Percentiles rank a stretch among this genome's conserved stretches.
phyloP scores from a whole-genome alignment of 2,888 invertebrate species.

The Anagyrus pseudococci region DNA sequence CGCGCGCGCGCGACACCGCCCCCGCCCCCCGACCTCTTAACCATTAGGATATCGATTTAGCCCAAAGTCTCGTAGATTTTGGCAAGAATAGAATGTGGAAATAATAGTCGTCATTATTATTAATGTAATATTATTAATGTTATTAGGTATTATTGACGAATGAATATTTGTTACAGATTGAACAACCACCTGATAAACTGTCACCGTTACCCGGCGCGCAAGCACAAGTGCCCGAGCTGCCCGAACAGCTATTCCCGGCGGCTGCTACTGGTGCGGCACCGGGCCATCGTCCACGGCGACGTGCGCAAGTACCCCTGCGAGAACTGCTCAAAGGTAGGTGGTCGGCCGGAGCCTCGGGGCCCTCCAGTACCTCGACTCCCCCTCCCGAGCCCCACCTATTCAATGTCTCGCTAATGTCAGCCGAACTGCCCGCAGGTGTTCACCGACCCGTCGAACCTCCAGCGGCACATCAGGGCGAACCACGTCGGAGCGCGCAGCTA shows the following conservation, averaged over 20 bases:
- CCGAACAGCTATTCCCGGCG: conserved; percentile 83
- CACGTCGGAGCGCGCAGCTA: conserved; percentile 96
- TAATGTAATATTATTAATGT: too few relatives aligned
- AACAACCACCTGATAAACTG: conserved; percentile 81
- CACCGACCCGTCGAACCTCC: conserved; percentile 95
- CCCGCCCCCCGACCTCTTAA: too few relatives aligned
- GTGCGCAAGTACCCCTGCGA: conserved; percentile 90
- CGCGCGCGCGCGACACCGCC: too few relatives aligned
- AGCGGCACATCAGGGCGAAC: conserved; percentile 93
- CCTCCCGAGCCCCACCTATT: conserved; percentile 42
- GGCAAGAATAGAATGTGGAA: too few relatives aligned
- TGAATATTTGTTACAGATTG: conserved; percentile 73
- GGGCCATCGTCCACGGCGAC: conserved; percentile 81
- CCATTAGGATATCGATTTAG: too few relatives aligned
- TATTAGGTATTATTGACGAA: too few relatives aligned
- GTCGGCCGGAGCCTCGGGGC: conserved; percentile 75
- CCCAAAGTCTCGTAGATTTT: too few relatives aligned
- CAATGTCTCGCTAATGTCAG: conserved; percentile 56
- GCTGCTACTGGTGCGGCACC: conserved; percentile 81
- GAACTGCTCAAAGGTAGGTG: conserved; percentile 82
- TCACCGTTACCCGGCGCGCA: conserved; percentile 80
- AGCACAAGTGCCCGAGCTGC: conserved; percentile 85
- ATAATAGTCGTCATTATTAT: too few relatives aligned
- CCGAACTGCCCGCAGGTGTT: conserved; percentile 78
- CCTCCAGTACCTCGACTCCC: conserved; percentile 59